These are phyloP conservation scores for Cyrtodaria siliqua DNA, from an alignment of 2,888 invertebrate species.

Conservation along the genomic window DNA sequence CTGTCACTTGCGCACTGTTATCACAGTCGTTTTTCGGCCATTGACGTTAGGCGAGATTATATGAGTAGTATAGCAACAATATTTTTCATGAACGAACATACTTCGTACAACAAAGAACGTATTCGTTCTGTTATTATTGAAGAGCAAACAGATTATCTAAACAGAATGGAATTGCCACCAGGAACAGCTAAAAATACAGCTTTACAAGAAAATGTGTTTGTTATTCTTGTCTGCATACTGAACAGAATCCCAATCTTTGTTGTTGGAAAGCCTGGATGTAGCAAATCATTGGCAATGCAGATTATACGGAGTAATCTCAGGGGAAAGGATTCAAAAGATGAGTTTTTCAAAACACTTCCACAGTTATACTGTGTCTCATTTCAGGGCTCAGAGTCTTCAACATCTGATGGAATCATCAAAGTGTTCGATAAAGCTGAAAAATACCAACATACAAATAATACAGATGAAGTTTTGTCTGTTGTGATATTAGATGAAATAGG, in stretches of 20 bases:
- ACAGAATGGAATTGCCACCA: conserved; percentile 68
- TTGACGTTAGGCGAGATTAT: conserved; percentile 33
- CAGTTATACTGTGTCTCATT: conserved; percentile 72
- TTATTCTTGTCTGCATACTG: conserved; percentile 71
- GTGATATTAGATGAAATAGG: conserved; percentile 79
- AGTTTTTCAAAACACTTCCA: conserved; percentile 65
- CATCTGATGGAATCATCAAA: conserved; percentile 76
- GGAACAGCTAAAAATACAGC: conserved; percentile 73
- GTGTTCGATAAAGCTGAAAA: conserved; percentile 74
- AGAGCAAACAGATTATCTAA: conserved; percentile 66
- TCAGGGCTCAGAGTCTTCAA: conserved; percentile 76
- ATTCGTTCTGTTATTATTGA: conserved; percentile 52
- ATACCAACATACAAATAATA: conserved; percentile 63
- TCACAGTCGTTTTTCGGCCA: conserved; percentile 57
- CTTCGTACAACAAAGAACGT: conserved; percentile 8
- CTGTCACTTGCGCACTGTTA: conserved; percentile 63
- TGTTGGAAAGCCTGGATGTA: conserved; percentile 76
- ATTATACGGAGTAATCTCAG: conserved; percentile 70
- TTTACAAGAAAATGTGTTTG: conserved; percentile 74
- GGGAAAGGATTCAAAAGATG: conserved; percentile 71
- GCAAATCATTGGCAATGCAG: conserved; percentile 75
- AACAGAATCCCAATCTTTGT: conserved; percentile 73
- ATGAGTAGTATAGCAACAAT: conserved; percentile 25
- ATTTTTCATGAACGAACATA: conserved; percentile 8
- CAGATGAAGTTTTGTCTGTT: conserved; percentile 69